Evolutionary conservation across 2,113 vertebrate species (phyloP).

Genomic region (Siniperca knerii): DNA sequence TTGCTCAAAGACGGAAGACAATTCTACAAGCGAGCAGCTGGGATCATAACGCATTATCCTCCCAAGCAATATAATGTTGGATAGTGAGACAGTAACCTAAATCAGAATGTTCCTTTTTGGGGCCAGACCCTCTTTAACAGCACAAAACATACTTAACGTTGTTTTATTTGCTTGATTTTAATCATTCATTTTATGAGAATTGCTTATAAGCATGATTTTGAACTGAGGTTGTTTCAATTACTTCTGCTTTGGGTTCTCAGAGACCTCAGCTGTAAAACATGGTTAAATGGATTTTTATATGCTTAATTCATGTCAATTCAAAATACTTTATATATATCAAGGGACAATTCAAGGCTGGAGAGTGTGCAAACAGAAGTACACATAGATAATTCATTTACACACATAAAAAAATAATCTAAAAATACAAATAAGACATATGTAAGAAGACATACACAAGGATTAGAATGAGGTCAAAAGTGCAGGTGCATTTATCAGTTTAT

Average conservation of each 20-base stretch:
- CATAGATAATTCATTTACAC: no score
- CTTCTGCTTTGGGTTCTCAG: not conserved
- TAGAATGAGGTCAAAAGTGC: no score
- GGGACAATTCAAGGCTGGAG: no score
- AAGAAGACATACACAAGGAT: no score
- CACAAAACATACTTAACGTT: not conserved
- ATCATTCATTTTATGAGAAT: not conserved
- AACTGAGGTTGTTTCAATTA: not conserved
- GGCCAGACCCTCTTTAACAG: not conserved
- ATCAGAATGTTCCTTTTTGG: not conserved
- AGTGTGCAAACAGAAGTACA: no score
- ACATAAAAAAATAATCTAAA: no score
- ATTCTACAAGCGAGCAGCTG: not conserved
- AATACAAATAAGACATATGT: no score
- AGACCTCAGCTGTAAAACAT: not conserved
- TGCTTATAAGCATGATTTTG: not conserved
- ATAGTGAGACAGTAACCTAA: not conserved
- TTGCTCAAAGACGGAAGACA: constrained; percentile 19
- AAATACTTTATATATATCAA: no score
- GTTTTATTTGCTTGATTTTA: not conserved
- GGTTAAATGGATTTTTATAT: not conserved
- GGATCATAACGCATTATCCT: not conserved
- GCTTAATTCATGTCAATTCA: not conserved
- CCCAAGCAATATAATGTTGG: not conserved
- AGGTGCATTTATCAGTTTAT: no score